Conservation (phyloP, 92 coral and sea anemone species). For the Heteractis magnifica region DNA sequence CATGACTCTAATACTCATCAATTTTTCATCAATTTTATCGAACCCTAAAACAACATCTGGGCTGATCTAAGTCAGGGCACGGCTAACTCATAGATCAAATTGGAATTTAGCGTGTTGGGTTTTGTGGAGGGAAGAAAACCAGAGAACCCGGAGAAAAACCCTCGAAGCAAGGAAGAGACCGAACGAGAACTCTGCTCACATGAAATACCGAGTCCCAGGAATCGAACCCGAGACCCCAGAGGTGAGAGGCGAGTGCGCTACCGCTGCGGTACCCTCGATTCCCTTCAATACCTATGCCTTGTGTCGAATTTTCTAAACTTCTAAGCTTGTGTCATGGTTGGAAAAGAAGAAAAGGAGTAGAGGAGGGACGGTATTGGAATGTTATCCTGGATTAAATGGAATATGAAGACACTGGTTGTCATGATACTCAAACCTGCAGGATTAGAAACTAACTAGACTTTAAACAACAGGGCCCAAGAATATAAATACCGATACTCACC, state of each 20-base stretch:
- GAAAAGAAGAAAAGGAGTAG: background rate
- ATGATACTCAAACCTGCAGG: too few species aligned
- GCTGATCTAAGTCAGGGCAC: too few species aligned
- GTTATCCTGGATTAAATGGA: background rate
- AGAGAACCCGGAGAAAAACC: background rate
- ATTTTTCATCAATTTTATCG: too few species aligned
- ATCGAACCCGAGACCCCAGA: too few species aligned
- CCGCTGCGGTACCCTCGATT: background rate
- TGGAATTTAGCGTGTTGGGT: background rate
- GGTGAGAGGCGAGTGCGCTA: background rate
- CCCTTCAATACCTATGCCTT: background rate
- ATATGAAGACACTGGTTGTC: background rate
- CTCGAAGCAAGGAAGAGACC: background rate
- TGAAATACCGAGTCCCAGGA: too few species aligned
- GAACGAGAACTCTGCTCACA: background rate
- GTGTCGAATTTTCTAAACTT: background rate
- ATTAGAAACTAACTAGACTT: too few species aligned
- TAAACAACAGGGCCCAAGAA: too few species aligned
- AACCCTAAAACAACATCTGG: too few species aligned
- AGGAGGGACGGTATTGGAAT: background rate
- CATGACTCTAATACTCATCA: too few species aligned
- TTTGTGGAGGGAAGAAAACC: background rate
- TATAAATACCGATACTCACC: background rate
- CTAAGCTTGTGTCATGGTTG: background rate
- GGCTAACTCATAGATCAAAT: too few species aligned